phyloP scores from a whole-genome alignment of 2,888 invertebrate species.

The Lasiommata megera region DNA sequence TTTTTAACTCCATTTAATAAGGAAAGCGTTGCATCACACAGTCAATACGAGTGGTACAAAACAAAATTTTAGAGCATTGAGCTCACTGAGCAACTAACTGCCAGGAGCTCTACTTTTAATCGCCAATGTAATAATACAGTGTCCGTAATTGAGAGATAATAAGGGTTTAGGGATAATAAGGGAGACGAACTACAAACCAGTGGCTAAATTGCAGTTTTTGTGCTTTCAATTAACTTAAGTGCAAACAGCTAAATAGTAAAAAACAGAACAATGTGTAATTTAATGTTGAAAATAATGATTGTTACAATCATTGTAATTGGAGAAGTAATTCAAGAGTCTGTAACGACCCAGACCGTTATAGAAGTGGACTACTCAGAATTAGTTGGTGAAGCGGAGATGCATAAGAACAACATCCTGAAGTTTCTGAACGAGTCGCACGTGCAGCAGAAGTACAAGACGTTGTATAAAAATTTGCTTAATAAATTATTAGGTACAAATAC shows the following conservation, averaged over 20 bases:
- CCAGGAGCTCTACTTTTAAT: no score
- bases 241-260: background rate
- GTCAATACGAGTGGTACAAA: no score
- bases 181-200: no score
- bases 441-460: slow-evolving; percentile 50
- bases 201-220: no score
- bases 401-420: slow-evolving; percentile 56
- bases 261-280: background rate
- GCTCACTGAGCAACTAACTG: no score
- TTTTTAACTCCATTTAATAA: no score
- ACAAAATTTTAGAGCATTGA: no score
- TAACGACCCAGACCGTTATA: slow-evolving; percentile 32
- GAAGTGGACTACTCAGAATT: slow-evolving; percentile 59
- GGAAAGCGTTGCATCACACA: no score
- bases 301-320: background rate
- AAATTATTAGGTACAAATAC: slow-evolving; percentile 49
- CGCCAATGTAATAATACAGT: no score
- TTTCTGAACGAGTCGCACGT: slow-evolving; percentile 57
- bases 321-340: background rate
- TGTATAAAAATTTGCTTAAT: slow-evolving; percentile 53
- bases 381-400: slow-evolving; percentile 57
- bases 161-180: no score
- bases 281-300: background rate
- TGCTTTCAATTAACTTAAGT: no score
- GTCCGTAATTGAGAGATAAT: no score